Evolutionary conservation across 2,797 vertebrate species (phyloP), one percentile per base, ranked within the genome.

Genomic region (Macroramphosus scolopax): DNA sequence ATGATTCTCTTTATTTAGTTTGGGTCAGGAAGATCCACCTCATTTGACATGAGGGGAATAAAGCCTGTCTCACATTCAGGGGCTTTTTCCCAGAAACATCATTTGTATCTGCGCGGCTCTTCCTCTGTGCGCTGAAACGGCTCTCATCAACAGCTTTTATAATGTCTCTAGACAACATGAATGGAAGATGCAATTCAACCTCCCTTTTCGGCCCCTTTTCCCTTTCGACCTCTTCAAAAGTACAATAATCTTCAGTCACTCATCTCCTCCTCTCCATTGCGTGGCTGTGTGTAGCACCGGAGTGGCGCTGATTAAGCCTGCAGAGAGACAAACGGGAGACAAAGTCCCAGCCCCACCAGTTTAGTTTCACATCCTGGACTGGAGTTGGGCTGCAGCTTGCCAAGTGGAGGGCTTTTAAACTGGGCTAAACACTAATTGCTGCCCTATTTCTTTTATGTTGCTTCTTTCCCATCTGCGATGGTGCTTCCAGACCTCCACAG

Each of bases 351-450:
- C 84, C 83, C 85, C 83, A 81, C 81, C 81, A 84, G 87, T 88
- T 87, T 86, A 88, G 83, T 83, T 83, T 83, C 78, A 83, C 78
- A 85, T 87, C 85, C 84, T 86, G 83, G 84, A 86, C 80, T 77
- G 74, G 73, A 82, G 82, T 78, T 78, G 83, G 80, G 82, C 68
- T 20, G 63, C 75, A 63, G 84, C 81, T 85, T 89, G 87, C 85
- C 86, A 89, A 89, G 85, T 87, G 84, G 80, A 85, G 80, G 86
- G 82, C 85, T 86, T 87, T 89, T 88, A 85, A 87, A 89, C 81
- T 81, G 84, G 84, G 81, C 81, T 89, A 87, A 89, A 89, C 85
- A 87, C 88, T 91, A 90, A 91, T 91, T 91, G 88, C 85, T 89
- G 85, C 85, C 87, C 88, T 87, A 87, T 90, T 91, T 88, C 87